Evolutionary conservation across 2,888 invertebrate genomes (phyloP), one percentile per base, ranked within the genome.

Genomic region (Synergus umbraculus): DNA sequence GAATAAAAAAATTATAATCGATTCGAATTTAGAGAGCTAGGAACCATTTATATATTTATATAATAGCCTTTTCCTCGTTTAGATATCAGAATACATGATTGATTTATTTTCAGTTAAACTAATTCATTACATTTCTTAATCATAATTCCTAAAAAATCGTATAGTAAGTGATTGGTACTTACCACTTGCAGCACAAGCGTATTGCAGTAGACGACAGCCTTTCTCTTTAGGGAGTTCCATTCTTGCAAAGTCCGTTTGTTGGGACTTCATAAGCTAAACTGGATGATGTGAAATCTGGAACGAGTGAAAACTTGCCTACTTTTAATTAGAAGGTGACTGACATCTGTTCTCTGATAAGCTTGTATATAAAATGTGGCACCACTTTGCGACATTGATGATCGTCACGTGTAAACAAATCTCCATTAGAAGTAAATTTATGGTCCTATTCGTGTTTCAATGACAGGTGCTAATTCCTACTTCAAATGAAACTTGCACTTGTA

Each of bases 161-260:
- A 29, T 3, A 29, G 29, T 29, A 29, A 29, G 29, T 29, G 29
- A 29, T 29, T 29, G 29, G n/a, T n/a, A 67, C 67, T 67, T 44
- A 67, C 67, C 67, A 46, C 67, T 67, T 10, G 44, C 3, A 13
- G 46, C 44, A 46, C 67, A 44, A 44, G 44, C 67, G 22, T 67
- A 67, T 67, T 67, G 67, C 4, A 67, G 22, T 67, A 18, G 22
- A 10, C 67, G 43, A 67, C 44, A 22, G 13, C 46, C 67, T 44
- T 67, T 67, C 22, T 67, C 67, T 7, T 13, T 22, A 1, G 44
- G 18, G 13, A 18, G 18, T 22, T 46, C n/a, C 43, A 67, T 67
- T 13, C 44, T 44, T n/a, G 7, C n/a, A 44, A 22, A 13, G 44
- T 44, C 7, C 22, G 4, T 18, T n/a, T 12, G 7, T 67, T 67